Percentiles rank a stretch among this genome's conserved stretches.
These are phyloP conservation scores for Morone saxatilis DNA, from an alignment of 2,113 vertebrate species.

Conservation along the genomic window DNA sequence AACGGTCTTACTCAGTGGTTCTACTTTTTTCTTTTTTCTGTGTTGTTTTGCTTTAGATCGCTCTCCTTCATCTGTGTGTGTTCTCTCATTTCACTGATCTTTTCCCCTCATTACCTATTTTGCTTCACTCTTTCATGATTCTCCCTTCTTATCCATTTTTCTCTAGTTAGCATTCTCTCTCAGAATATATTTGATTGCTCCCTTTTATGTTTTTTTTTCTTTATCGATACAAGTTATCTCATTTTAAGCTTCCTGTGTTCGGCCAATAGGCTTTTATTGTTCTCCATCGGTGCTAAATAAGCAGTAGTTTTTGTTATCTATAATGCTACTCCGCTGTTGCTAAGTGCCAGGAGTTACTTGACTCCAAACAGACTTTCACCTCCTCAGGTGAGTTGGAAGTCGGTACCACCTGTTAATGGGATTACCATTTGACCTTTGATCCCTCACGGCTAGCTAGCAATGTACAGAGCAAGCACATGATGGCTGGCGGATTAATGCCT, in stretches of 20 bases:
- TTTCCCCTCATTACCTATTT: slow-evolving; percentile 60
- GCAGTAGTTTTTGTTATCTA: not conserved
- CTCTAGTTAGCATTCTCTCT: slow-evolving; percentile 35
- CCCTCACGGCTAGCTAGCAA: slow-evolving; percentile 29
- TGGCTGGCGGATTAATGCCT: slow-evolving; percentile 67
- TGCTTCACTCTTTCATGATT: slow-evolving; percentile 42
- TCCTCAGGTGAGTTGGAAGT: slow-evolving; percentile 52
- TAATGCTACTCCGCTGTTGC: not conserved
- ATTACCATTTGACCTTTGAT: slow-evolving; percentile 64
- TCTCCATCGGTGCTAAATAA: not conserved
- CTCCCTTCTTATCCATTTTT: slow-evolving; percentile 30
- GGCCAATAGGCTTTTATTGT: not conserved
- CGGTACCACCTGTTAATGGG: slow-evolving; percentile 56
- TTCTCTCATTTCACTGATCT: slow-evolving; percentile 55
- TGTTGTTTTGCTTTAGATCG: slow-evolving; percentile 15
- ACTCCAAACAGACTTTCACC: not conserved
- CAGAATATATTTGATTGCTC: not conserved
- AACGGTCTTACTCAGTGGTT: slow-evolving; percentile 26
- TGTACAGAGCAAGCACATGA: slow-evolving; percentile 66
- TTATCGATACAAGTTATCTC: slow-evolving; percentile 7
- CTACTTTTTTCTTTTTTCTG: not conserved
- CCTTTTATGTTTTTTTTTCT: slow-evolving; percentile 42
- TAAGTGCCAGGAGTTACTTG: not conserved
- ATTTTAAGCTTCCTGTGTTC: slow-evolving; percentile 2
- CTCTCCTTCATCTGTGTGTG: slow-evolving; percentile 46